A percentile compares a stretch with the other conserved stretches of the same genome.
phyloP scores from a whole-genome alignment of 1,140 invertebrate genomes.

The Adoxophyes honmai region DNA sequence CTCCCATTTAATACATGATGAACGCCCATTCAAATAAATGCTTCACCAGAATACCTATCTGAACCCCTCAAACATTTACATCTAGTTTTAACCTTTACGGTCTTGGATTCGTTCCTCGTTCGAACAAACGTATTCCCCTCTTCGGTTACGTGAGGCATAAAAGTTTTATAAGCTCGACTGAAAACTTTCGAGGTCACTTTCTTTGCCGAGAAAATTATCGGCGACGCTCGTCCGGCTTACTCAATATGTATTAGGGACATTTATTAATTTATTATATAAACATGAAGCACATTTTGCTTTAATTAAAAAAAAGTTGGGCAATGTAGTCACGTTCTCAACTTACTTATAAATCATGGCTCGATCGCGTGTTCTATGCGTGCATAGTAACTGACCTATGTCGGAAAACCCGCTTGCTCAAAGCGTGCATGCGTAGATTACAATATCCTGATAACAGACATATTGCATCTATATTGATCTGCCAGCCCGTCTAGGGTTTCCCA shows the following conservation, averaged over 20 bases:
- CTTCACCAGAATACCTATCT: conserved; percentile 44
- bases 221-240: conserved; percentile 1
- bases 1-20: conserved; percentile 53
- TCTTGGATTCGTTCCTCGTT: too few relatives aligned
- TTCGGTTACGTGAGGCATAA: conserved; percentile 3
- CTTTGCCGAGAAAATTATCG: conserved; percentile 2
- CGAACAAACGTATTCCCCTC: neutral
- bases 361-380: conserved; percentile 19
- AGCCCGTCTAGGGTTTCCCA: conserved; percentile 8
- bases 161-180: conserved; percentile 9
- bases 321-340: neutral
- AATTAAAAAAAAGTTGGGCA: neutral
- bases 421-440: conserved; percentile 51
- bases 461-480: conserved; percentile 49
- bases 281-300: too few relatives aligned
- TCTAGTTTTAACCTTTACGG: conserved; percentile 9
- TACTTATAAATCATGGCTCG: neutral
- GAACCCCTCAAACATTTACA: conserved; percentile 35
- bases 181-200: conserved; percentile 14
- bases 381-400: conserved; percentile 55
- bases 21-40: conserved; percentile 36
- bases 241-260: neutral
- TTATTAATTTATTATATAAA: neutral
- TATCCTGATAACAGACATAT: conserved; percentile 35
- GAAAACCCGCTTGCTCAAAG: conserved; percentile 30